Evolutionary conservation across 2,113 vertebrate species (phyloP).

Genomic region (Leptodactylus fuscus): DNA sequence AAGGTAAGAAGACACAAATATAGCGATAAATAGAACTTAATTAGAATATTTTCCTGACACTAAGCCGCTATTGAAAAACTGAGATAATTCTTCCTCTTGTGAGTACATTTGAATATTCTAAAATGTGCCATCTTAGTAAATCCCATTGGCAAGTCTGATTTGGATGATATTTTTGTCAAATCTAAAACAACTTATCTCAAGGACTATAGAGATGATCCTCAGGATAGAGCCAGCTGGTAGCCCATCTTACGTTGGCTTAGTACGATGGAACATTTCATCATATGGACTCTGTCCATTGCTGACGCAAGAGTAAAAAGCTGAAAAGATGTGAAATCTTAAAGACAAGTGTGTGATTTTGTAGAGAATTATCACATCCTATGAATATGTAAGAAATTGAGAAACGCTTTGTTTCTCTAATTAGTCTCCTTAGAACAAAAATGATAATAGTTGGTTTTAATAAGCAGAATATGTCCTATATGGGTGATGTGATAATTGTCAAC

Average conservation of each 20-base stretch:
- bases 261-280: not conserved
- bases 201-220: not conserved
- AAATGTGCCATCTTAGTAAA: not conserved
- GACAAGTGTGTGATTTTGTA: slow-evolving; percentile 7
- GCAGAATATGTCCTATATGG: too few species aligned
- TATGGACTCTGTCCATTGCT: not conserved
- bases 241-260: not conserved
- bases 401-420: too few species aligned
- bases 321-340: not conserved
- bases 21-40: too few species aligned
- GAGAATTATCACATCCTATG: too few species aligned
- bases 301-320: not conserved
- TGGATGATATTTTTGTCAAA: not conserved
- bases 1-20: too few species aligned
- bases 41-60: not conserved
- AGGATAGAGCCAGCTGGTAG: slow-evolving; percentile 5
- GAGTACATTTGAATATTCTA: not conserved
- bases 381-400: too few species aligned
- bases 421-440: too few species aligned
- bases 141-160: not conserved
- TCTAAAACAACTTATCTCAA: slow-evolving; percentile 18
- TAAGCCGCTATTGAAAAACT: not conserved
- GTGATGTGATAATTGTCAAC: too few species aligned
- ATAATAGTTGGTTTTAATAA: too few species aligned
- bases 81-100: not conserved